Percentiles rank a stretch among this genome's conserved stretches.
Evolutionary conservation across 2,113 vertebrate species (phyloP).

Genomic region (Capreolus pygargus): DNA sequence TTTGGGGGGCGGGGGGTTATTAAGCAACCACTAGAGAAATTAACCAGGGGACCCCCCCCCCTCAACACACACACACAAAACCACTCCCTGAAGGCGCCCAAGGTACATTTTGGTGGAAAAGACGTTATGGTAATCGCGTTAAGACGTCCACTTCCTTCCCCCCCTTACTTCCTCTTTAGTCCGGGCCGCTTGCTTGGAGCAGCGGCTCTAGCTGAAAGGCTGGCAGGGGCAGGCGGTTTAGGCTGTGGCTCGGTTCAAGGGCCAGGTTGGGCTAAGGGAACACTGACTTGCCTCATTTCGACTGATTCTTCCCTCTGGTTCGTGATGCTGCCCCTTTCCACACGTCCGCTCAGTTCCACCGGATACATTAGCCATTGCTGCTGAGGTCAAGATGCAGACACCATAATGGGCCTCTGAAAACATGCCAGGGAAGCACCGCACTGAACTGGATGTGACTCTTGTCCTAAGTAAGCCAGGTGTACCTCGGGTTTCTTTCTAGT

Average conservation of each 20-base stretch:
- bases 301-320: neutral
- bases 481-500: neutral
- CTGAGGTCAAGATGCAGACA: neutral
- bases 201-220: neutral
- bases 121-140: neutral
- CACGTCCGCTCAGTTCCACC: neutral
- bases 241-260: neutral
- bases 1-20: neutral
- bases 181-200: neutral
- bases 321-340: neutral
- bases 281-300: neutral
- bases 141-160: conserved; percentile 44
- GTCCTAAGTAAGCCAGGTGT: neutral
- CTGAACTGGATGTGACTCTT: neutral
- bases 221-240: neutral
- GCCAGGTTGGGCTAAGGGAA: neutral
- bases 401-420: neutral
- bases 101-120: neutral
- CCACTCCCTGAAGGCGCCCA: neutral
- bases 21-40: neutral
- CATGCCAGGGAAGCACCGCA: neutral
- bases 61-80: neutral
- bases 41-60: neutral
- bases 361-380: neutral
- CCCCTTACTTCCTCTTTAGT: conserved; percentile 44